These are phyloP conservation scores for Drosophila formosana DNA, from an alignment of 2,888 invertebrate species.

Conservation along the genomic window DNA sequence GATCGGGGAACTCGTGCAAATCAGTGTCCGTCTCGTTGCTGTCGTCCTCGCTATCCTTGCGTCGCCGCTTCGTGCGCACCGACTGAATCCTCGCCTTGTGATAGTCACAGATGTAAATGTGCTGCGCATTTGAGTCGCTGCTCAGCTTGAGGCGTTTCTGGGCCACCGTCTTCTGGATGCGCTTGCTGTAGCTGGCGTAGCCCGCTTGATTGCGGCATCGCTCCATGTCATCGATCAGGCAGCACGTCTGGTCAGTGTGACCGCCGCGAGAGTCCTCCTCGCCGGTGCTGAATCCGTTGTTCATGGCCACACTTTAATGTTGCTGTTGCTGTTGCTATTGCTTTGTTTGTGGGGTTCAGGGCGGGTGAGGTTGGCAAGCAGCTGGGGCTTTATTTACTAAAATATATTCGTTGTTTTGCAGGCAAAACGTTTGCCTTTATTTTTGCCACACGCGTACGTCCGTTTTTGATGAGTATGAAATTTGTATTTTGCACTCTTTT, in stretches of 20 bases:
- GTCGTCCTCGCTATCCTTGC: slow-evolving; percentile 97
- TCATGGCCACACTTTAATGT: slow-evolving; percentile 57
- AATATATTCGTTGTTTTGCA: background rate
- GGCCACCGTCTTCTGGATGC: slow-evolving; percentile 97
- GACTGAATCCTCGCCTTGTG: slow-evolving; percentile 98
- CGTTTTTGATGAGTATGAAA: slow-evolving; percentile 4
- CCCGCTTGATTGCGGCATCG: slow-evolving; percentile 92
- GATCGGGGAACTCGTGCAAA: slow-evolving; percentile 94
- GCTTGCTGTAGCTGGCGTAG: slow-evolving; percentile 96
- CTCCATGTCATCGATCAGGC: slow-evolving; percentile 95
- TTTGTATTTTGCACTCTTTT: slow-evolving; percentile 20
- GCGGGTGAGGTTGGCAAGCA: background rate
- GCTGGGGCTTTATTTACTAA: slow-evolving; percentile 1
- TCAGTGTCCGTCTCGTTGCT: slow-evolving; percentile 97
- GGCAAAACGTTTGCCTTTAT: background rate
- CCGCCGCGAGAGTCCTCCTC: slow-evolving; percentile 96
- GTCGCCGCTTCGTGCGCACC: slow-evolving; percentile 95
- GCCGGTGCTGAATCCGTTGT: slow-evolving; percentile 95
- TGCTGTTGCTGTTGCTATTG: slow-evolving; percentile 3
- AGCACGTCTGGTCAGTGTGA: slow-evolving; percentile 95
- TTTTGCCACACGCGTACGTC: background rate
- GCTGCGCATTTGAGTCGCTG: slow-evolving; percentile 93
- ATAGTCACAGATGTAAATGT: slow-evolving; percentile 98
- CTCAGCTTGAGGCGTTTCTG: slow-evolving; percentile 95
- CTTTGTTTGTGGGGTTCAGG: slow-evolving; percentile 3